Evolutionary conservation across 2,888 invertebrate species (phyloP), one percentile per base, ranked within the genome.

Genomic region (Ophioninae sp.): DNA sequence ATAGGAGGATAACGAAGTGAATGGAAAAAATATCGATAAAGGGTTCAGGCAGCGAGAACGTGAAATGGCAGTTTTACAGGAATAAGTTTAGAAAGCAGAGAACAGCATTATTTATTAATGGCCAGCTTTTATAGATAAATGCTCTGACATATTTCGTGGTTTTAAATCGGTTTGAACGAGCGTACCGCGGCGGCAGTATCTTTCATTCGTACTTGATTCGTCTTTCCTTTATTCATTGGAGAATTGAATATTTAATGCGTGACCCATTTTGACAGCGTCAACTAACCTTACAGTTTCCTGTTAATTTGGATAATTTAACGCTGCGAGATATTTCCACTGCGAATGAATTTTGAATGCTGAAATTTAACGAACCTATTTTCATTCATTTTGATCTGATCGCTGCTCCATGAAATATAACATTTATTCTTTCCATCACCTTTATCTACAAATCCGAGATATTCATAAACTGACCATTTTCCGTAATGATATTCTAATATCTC

Each of bases 1-100:
- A 83, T 74, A 77, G 71, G 81, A 82, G 76, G 63, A 64, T 58
- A 72, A 75, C 23, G 56, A 85, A 82, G 74, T 71, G 51, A 80
- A 72, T 64, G 37, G n/a, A 64, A 75, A 59, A 74, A 81, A 63
- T 13, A 13, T 13, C 30, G 44, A 56, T 67, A 67, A 79, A 79
- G 64, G 74, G 64, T 63, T 41, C 56, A 64, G 63, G 76, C 69
- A 77, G 61, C 64, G 44, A 79, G 69, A 79, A 51, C 51, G 13
- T n/a, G 72, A 79, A 67, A 13, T 13, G 22, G 22, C 37, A 17
- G 13, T n/a, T 64, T 51, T 2, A 2, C 37, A 13, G 65, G 20
- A 22, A 75, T 10, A 37, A 59, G 13, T 63, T 37, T 30, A 65
- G 20, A 41, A 8, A 51, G 30, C 30, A 30, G 30, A 30, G 30